phyloP scores from a whole-genome alignment of 2,888 invertebrate genomes.

The Acanthosepion esculentum region DNA sequence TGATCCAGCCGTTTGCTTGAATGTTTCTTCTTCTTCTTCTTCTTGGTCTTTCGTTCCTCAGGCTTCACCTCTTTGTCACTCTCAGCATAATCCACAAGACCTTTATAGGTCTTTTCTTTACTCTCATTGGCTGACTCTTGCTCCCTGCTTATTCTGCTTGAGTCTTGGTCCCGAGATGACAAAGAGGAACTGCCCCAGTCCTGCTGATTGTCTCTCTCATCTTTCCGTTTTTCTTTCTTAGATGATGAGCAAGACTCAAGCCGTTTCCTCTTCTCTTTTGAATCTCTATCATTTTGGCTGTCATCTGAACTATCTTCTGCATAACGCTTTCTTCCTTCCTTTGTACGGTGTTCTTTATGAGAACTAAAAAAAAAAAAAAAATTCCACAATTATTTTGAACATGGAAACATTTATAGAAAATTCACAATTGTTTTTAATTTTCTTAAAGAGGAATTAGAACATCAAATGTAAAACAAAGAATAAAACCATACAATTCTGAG shows the following conservation, averaged over 20 bases:
- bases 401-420: not conserved
- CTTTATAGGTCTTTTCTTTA: not conserved
- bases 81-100: constrained; percentile 42
- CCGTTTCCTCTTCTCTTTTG: constrained; percentile 39
- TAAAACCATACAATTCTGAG: not conserved
- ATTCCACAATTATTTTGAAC: not conserved
- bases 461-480: too few relatives aligned
- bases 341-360: not conserved
- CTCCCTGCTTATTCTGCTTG: not conserved
- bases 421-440: not conserved
- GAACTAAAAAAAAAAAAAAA: not conserved
- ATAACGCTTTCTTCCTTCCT: constrained; percentile 40
- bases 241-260: not conserved
- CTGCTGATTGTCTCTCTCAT: not conserved
- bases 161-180: not conserved
- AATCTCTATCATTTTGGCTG: not conserved
- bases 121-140: not conserved
- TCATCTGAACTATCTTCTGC: constrained; percentile 36
- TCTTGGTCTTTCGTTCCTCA: not conserved
- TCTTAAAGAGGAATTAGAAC: not conserved
- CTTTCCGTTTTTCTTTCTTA: not conserved
- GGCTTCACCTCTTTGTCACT: constrained; percentile 34
- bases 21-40: constrained; percentile 39
- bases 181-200: constrained; percentile 17
- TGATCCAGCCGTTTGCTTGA: not conserved